Percentiles rank a stretch among this genome's conserved stretches.
phyloP scores from a whole-genome alignment of 2,888 invertebrate species.

The Drosophila fungiperda region DNA sequence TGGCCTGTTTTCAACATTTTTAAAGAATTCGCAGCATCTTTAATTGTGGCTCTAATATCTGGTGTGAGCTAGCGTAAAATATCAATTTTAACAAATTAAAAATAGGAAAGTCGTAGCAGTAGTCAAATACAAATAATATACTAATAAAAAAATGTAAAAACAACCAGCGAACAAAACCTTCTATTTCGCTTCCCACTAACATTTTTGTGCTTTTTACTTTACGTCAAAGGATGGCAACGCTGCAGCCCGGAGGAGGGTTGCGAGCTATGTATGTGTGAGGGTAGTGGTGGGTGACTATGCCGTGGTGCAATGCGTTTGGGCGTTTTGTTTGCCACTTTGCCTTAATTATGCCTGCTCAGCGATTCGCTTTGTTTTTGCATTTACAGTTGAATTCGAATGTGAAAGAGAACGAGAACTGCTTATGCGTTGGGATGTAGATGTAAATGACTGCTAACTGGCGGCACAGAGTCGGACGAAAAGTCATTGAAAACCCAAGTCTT shows the following conservation, averaged over 20 bases:
- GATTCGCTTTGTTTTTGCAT: constrained; percentile 50
- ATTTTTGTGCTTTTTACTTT: constrained; percentile 3
- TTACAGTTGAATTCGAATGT: constrained; percentile 18
- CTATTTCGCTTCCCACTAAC: background rate
- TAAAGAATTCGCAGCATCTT: background rate
- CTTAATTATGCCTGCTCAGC: constrained; percentile 70
- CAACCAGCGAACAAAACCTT: background rate
- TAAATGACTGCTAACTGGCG: constrained; percentile 36
- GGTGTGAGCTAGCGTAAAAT: background rate
- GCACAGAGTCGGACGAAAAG: background rate
- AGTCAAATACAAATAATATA: background rate
- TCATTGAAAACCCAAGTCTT: constrained; percentile 15
- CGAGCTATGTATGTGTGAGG: constrained; percentile 6
- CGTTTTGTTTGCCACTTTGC: constrained; percentile 68
- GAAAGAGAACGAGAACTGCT: constrained; percentile 24
- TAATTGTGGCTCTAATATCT: background rate
- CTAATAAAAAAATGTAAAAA: background rate
- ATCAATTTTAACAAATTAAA: background rate
- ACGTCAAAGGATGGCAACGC: constrained; percentile 8
- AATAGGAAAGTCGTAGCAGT: background rate
- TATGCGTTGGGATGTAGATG: constrained; percentile 45
- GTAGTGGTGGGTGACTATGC: constrained; percentile 7
- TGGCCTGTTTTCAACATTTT: background rate
- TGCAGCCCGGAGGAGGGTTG: constrained; percentile 23
- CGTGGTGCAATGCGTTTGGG: constrained; percentile 47